Evolutionary conservation across 2,888 invertebrate genomes (phyloP), one percentile per base, ranked within the genome.

Genomic region (Rutpela maculata): DNA sequence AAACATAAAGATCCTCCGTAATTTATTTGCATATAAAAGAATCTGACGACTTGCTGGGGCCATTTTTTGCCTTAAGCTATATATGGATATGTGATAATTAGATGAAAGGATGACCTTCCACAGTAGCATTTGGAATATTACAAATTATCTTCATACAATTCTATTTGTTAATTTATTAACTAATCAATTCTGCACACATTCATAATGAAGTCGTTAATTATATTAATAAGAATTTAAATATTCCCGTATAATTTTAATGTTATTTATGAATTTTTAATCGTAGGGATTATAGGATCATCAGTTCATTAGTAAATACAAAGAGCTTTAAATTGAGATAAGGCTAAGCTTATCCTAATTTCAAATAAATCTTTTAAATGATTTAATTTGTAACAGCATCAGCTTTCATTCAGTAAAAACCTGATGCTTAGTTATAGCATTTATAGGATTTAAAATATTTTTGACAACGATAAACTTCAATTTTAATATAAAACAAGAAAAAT

Each of bases 151-250:
- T 11, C 0, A 9, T 56, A 31, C 43, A 57, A 38, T 69, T 17
- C 38, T 22, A 35, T 17, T 26, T 60, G 19, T 31, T 60, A 70
- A 70, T 62, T 70, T 70, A 70, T 70, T 62, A 62, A 19, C 59
- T 60, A 70, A 70, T 70, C 60, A 70, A 43, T 26, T 17, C 17
- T 22, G n/a, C 9, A 18, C 15, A 43, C 43, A 17, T 60, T 38
- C 22, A 9, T 38, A 70, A 60, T 70, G 38, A 60, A 60, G 60
- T 70, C 60, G 59, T 70, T 70, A 43, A 57, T 50, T 38, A 19
- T n/a, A 43, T 43, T 68, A 57, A 31, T 55, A 17, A 4, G 31
- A 56, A 56, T 31, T 67, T 50, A 55, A 38, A 65, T 63, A 35
- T 38, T 63, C 11, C 63, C 63, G 38, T 17, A 63, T 63, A 63